These are phyloP conservation scores for Amphiprion percula DNA, from an alignment of 2,113 vertebrate genomes.

Conservation along the genomic window DNA sequence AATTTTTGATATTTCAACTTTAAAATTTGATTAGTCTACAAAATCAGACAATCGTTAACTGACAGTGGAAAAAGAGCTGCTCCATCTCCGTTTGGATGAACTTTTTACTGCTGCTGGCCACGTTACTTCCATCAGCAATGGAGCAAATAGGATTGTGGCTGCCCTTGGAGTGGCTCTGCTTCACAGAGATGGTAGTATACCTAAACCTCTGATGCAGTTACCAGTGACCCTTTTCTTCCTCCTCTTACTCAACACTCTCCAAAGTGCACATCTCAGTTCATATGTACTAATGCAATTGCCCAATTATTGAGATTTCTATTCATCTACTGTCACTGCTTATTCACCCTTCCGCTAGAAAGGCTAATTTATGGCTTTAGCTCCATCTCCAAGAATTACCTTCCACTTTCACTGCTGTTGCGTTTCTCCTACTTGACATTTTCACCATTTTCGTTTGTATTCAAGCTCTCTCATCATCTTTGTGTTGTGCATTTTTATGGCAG, in stretches of 20 bases:
- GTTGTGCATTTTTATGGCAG: constrained; percentile 35
- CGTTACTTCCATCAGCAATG: background rate
- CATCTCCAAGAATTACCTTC: constrained; percentile 51
- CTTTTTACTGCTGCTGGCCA: background rate
- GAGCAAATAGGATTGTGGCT: constrained; percentile 2
- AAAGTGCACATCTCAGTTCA: constrained; percentile 32
- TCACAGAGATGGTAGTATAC: constrained; percentile 16
- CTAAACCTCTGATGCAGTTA: constrained; percentile 23
- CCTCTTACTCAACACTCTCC: constrained; percentile 29
- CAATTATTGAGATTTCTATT: constrained; percentile 55
- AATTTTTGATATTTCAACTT: too few species aligned
- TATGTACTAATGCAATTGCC: constrained; percentile 67
- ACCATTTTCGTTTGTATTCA: constrained; percentile 30
- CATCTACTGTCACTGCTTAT: constrained; percentile 34
- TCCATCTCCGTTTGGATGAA: background rate
- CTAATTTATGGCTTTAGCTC: constrained; percentile 57
- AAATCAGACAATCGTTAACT: too few species aligned
- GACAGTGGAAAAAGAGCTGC: too few species aligned
- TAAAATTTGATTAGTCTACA: too few species aligned
- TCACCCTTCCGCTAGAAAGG: constrained; percentile 52
- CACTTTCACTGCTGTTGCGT: constrained; percentile 7
- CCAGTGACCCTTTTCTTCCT: background rate
- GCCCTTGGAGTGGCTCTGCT: constrained; percentile 10
- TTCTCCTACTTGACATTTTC: constrained; percentile 56
- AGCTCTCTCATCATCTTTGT: constrained; percentile 25